Evolutionary conservation across 2,888 invertebrate species (phyloP).

Genomic region (Sesia bembeciformis): DNA sequence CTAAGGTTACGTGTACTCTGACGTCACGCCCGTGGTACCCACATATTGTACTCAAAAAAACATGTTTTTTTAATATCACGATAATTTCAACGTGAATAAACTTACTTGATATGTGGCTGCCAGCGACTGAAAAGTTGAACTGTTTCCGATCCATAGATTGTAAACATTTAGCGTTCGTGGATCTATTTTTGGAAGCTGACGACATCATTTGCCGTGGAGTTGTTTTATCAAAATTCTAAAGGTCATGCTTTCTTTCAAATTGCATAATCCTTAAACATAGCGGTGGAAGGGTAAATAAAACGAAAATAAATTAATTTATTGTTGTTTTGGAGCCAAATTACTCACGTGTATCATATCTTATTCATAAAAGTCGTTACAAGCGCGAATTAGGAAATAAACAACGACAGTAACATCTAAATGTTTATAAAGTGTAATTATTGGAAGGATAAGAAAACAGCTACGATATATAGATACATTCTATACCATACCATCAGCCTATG

Average conservation of each 20-base stretch:
- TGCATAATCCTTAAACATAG: not conserved
- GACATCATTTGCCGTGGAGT: conserved; percentile 40
- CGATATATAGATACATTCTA: no score
- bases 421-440: no score
- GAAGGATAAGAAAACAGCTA: no score
- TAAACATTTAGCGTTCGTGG: conserved; percentile 19
- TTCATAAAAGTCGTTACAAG: no score
- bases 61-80: no score
- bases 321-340: no score
- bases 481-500: no score
- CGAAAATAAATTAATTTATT: not conserved
- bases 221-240: conserved; percentile 32
- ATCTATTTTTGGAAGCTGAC: conserved; percentile 55
- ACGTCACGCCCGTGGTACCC: conserved; percentile 29
- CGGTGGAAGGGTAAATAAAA: not conserved
- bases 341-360: no score
- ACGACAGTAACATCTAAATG: no score
- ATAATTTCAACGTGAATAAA: no score
- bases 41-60: not conserved
- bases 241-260: conserved; percentile 5
- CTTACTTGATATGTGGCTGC: not conserved
- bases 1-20: conserved; percentile 44
- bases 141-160: not conserved
- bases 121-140: not conserved
- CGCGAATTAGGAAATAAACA: no score